A percentile compares a stretch with the other conserved stretches of the same genome.
Evolutionary conservation across 2,888 invertebrate genomes (phyloP).

Genomic region (Synergus umbraculus): DNA sequence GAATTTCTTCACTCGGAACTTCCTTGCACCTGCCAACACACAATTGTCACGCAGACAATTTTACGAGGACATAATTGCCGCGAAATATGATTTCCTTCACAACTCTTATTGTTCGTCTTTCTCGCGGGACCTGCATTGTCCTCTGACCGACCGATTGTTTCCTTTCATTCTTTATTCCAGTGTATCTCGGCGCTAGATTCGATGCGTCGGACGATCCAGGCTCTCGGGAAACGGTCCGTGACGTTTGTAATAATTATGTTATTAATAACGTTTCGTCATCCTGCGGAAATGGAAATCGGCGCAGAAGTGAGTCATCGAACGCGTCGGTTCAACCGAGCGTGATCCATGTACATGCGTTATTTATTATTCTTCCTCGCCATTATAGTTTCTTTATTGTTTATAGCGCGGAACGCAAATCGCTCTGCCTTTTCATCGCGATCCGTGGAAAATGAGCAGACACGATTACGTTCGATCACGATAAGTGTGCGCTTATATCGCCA

Average conservation of each 20-base stretch:
- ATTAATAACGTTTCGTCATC: slow-evolving; percentile 63
- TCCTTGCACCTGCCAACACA: slow-evolving; percentile 8
- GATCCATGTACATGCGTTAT: slow-evolving; percentile 44
- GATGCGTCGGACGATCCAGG: slow-evolving; percentile 45
- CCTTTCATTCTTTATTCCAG: slow-evolving; percentile 44
- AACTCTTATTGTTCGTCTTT: slow-evolving; percentile 52
- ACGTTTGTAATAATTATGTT: slow-evolving; percentile 60
- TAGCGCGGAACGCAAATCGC: slow-evolving; percentile 50
- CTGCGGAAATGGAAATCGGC: slow-evolving; percentile 62
- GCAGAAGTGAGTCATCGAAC: slow-evolving; percentile 55
- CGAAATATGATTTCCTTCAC: slow-evolving; percentile 60
- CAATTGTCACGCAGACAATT: slow-evolving; percentile 58
- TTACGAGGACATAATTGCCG: slow-evolving; percentile 66
- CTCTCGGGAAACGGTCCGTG: slow-evolving; percentile 59
- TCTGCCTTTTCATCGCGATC: slow-evolving; percentile 27
- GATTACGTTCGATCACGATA: slow-evolving; percentile 8
- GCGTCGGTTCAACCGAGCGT: slow-evolving; percentile 48
- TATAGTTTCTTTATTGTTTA: slow-evolving; percentile 39
- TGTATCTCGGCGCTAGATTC: slow-evolving; percentile 47
- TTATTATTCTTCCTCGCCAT: slow-evolving; percentile 37
- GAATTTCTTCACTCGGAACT: slow-evolving; percentile 10
- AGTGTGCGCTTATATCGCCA: not conserved
- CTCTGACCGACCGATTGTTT: slow-evolving; percentile 47
- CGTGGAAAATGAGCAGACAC: slow-evolving; percentile 4
- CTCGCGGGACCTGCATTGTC: slow-evolving; percentile 49